Conservation (phyloP, 2,888 invertebrate species). For the Caenorhabditis becei region DNA sequence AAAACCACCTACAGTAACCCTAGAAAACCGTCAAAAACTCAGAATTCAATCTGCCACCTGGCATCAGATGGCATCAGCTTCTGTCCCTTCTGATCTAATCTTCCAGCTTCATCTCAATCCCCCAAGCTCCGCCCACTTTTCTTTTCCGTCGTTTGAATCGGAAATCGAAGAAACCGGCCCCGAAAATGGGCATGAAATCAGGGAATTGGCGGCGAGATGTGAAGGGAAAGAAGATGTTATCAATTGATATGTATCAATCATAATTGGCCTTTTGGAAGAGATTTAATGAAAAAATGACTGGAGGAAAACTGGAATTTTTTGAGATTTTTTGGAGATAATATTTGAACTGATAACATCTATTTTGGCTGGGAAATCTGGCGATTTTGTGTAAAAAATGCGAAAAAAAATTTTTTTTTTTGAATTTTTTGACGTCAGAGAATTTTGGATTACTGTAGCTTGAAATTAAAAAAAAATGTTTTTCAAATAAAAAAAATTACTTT, state of each 20-base stretch:
- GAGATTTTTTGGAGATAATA: background rate
- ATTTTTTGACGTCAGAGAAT: too few species aligned
- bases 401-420: too few species aligned
- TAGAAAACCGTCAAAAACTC: too few species aligned
- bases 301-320: background rate
- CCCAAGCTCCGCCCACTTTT: background rate
- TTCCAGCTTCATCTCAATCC: background rate
- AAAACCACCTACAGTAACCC: too few species aligned
- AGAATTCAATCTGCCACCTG: too few species aligned
- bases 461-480: too few species aligned
- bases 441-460: too few species aligned
- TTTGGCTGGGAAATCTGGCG: too few species aligned
- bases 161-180: background rate
- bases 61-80: too few species aligned
- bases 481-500: too few species aligned
- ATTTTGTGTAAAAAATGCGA: too few species aligned
- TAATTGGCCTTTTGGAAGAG: background rate
- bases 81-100: background rate
- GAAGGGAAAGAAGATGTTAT: background rate
- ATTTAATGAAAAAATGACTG: constrained; percentile 5
- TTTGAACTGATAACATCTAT: too few species aligned
- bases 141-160: background rate
- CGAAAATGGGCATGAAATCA: background rate
- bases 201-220: background rate
- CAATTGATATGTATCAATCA: background rate